Percentiles rank a stretch among this genome's conserved stretches.
These are phyloP conservation scores for Clupea harengus DNA, from an alignment of 2,113 vertebrate species.

Conservation along the genomic window DNA sequence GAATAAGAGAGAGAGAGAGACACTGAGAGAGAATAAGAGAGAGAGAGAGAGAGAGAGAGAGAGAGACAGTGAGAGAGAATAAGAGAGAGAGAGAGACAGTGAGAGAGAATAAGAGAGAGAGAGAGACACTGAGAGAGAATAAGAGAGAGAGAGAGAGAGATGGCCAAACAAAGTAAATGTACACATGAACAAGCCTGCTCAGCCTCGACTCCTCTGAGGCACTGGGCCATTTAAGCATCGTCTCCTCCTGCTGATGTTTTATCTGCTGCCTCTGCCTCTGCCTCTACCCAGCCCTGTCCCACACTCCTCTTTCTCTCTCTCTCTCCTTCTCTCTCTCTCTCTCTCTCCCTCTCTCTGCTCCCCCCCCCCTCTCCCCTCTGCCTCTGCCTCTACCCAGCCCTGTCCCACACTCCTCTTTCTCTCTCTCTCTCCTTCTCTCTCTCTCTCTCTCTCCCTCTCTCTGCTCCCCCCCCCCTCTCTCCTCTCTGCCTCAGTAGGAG, in stretches of 20 bases:
- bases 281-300: not conserved
- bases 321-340: constrained; percentile 6
- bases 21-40: not conserved
- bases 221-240: not conserved
- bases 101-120: not conserved
- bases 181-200: constrained; percentile 48
- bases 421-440: constrained; percentile 10
- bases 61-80: too few species aligned
- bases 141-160: not conserved
- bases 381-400: constrained; percentile 52
- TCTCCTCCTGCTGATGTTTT: not conserved
- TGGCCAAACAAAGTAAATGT: constrained; percentile 54
- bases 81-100: too few species aligned
- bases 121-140: not conserved
- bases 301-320: not conserved
- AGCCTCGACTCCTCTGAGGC: not conserved
- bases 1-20: not conserved
- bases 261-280: not conserved
- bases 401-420: not conserved
- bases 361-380: not conserved
- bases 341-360: not conserved
- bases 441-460: not conserved
- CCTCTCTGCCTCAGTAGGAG: constrained; percentile 69
- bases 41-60: not conserved
- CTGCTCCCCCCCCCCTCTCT: not conserved